Percentiles rank a stretch among this genome's conserved stretches.
phyloP scores from a whole-genome alignment of 2,113 vertebrate species.

The Anthoscopus minutus region DNA sequence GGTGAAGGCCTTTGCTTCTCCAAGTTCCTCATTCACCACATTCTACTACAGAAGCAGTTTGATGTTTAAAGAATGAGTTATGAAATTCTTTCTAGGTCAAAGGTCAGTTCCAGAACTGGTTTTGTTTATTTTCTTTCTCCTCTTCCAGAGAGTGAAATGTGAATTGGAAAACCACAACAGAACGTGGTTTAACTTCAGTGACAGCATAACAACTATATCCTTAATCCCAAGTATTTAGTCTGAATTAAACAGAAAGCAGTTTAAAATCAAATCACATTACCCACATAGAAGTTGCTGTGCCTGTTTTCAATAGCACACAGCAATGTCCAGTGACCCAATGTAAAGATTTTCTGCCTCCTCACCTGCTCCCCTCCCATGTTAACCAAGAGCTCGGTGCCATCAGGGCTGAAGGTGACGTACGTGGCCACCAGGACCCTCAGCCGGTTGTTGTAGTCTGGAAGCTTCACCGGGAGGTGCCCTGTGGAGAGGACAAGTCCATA shows the following conservation, averaged over 20 bases:
- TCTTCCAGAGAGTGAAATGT: neutral
- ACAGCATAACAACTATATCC: neutral
- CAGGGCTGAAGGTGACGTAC: conserved; percentile 96
- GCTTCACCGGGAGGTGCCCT: conserved; percentile 95
- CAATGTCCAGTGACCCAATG: fast-evolving
- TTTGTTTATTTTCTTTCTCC: neutral
- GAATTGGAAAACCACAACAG: neutral
- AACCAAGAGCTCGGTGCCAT: conserved; percentile 94
- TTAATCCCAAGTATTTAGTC: neutral
- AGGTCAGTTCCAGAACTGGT: neutral
- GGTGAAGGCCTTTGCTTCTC: neutral
- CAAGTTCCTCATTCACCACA: neutral
- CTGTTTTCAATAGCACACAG: neutral
- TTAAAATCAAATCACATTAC: neutral
- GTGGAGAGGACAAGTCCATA: neutral
- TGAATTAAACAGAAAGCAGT: neutral
- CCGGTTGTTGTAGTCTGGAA: conserved; percentile 93
- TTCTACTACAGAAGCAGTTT: neutral
- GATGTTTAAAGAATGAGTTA: conserved; percentile 1
- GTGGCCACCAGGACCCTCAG: conserved; percentile 94
- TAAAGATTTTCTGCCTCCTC: neutral
- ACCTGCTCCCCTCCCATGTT: conserved; percentile 99
- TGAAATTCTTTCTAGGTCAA: neutral
- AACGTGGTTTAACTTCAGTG: neutral
- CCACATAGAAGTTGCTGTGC: neutral